phyloP scores from a whole-genome alignment of 64 coral and sea anemone genomes.

The Trachythela sp. region DNA sequence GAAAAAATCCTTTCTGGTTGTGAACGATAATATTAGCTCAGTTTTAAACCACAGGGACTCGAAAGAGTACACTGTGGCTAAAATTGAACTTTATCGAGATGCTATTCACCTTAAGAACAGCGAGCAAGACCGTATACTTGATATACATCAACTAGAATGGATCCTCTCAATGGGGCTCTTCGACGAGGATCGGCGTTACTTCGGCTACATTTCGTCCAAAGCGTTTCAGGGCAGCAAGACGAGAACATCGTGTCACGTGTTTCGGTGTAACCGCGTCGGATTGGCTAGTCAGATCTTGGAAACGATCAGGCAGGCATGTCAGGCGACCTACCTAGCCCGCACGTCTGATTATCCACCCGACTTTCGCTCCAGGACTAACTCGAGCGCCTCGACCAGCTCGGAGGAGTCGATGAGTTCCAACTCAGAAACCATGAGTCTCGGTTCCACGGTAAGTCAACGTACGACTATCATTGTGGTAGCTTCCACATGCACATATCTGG shows the following conservation, averaged over 20 bases:
- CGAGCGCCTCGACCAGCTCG: constrained; percentile 35
- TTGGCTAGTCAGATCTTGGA: constrained; percentile 65
- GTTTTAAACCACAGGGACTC: constrained; percentile 64
- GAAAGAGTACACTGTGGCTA: constrained; percentile 65
- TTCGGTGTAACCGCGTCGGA: constrained; percentile 80
- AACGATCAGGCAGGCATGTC: constrained; percentile 67
- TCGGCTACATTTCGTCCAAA: constrained; percentile 82
- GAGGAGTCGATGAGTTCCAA: background rate
- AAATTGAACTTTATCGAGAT: constrained; percentile 48
- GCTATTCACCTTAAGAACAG: constrained; percentile 62
- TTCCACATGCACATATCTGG: too few species aligned
- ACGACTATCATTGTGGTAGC: too few species aligned
- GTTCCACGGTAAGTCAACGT: constrained; percentile 32
- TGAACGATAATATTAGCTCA: constrained; percentile 71
- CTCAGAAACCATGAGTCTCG: background rate
- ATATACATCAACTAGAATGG: constrained; percentile 65
- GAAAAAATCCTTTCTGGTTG: constrained; percentile 68
- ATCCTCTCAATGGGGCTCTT: constrained; percentile 83
- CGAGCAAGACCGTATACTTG: constrained; percentile 18
- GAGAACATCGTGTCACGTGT: constrained; percentile 86
- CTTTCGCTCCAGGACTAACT: constrained; percentile 27
- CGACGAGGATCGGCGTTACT: constrained; percentile 70
- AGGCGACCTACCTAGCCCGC: constrained; percentile 58
- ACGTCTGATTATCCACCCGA: constrained; percentile 55
- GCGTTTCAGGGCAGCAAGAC: constrained; percentile 88